A percentile compares a stretch with the other conserved stretches of the same genome.
Evolutionary conservation across 2,113 vertebrate species (phyloP).

Genomic region (Argyrosomus japonicus): DNA sequence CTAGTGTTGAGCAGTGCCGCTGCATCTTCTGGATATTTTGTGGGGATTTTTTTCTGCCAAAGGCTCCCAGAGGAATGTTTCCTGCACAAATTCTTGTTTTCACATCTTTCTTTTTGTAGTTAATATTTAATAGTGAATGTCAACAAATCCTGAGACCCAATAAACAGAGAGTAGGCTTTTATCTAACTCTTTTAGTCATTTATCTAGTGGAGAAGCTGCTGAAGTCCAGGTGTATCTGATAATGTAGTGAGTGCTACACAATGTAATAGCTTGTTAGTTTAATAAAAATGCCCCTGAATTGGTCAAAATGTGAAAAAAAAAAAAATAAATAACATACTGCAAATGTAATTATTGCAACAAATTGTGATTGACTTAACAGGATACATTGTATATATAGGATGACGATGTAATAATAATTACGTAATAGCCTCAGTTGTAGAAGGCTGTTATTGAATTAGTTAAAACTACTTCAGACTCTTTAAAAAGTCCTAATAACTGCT

Average conservation of each 20-base stretch:
- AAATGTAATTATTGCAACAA: background rate
- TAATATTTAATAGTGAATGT: background rate
- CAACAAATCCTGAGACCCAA: background rate
- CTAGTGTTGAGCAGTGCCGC: slow-evolving; percentile 23
- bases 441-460: background rate
- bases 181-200: background rate
- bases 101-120: background rate
- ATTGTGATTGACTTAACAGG: background rate
- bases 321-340: background rate
- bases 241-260: slow-evolving; percentile 11
- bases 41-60: background rate
- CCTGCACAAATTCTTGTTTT: background rate
- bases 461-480: background rate
- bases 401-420: background rate
- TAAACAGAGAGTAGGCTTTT: background rate
- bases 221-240: background rate
- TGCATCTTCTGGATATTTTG: slow-evolving; percentile 1
- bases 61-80: background rate
- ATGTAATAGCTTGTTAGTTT: background rate
- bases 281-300: background rate
- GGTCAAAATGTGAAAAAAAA: background rate
- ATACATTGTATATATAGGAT: background rate
- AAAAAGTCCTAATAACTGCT: background rate
- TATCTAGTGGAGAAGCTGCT: background rate
- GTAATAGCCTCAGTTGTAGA: background rate